Base-by-base conservation (phyloP, 2,797 vertebrate genomes). In the Selene dorsalis region DNA sequence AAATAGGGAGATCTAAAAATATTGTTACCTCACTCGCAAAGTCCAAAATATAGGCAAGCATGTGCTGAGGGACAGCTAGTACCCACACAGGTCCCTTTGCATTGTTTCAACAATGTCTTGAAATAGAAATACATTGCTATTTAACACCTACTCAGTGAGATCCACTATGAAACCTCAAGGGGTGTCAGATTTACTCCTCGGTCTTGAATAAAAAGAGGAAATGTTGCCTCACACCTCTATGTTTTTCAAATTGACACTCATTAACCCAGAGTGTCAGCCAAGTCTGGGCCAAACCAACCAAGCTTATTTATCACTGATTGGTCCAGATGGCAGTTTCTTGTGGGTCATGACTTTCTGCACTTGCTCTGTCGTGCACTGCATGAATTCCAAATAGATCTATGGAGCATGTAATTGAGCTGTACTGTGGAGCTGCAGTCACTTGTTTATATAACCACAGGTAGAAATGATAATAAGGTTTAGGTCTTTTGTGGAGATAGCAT, bases 161-260 rank as follows among this genome's bases (percentile, higher is more conserved):
- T 35, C 32, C 32, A 35, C 32, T 9, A 9, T 35, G 32, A 35
- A 32, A 32, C 30, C 30, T 32, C 7, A 6, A 6, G 30, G 30
- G 32, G 7, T 35, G 32, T 35, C 32, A 35, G 32, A 35, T 35
- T 35, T 38, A 1, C n/a, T 73, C 50, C 50, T 43, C n/a, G 52
- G 52, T 73, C 20, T 17, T 38, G 13, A 83, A 88, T 73, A 68
- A 69, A 82, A 53, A 17, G 39, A 57, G 69, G 71, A 87, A 68
- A 75, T 47, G 71, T 45, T 20, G 53, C 73, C 63, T 83, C 81
- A 61, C 22, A 41, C 65, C 17, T 59, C 22, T 63, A 41, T 18
- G 39, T 60, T 82, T 79, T 68, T 73, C 62, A 57, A 5, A 76
- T 20, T 76, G 58, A 75, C 60, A 69, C 61, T 56, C 66, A 86